These are phyloP conservation scores for Molanna angustata DNA, from an alignment of 2,888 invertebrate species.

Conservation along the genomic window DNA sequence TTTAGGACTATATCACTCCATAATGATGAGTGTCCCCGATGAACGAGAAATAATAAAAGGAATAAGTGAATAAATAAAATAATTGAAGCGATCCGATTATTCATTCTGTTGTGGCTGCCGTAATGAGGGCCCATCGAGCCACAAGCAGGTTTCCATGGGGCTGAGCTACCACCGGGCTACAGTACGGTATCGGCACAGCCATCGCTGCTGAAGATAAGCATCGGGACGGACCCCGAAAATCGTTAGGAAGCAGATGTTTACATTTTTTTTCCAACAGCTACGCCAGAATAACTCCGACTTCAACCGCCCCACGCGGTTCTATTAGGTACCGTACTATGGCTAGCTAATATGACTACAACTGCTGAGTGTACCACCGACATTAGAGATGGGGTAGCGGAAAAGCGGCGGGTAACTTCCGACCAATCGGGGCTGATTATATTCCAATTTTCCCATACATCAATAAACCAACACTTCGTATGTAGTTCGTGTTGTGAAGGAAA, in stretches of 20 bases:
- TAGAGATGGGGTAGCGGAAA: slow-evolving; percentile 27
- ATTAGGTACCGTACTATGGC: no score
- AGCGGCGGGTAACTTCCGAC: slow-evolving; percentile 21
- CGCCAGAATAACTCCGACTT: slow-evolving; percentile 6
- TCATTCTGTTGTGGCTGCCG: slow-evolving; percentile 3
- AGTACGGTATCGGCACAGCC: slow-evolving; percentile 33
- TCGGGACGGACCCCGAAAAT: slow-evolving; percentile 31
- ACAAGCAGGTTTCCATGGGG: slow-evolving; percentile 21
- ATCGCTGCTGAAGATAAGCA: slow-evolving; percentile 29
- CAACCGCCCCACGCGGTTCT: slow-evolving; percentile 16
- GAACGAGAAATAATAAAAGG: not conserved
- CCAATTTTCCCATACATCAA: no score
- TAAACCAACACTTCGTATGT: no score
- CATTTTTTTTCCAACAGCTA: slow-evolving; percentile 25
- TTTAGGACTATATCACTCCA: no score
- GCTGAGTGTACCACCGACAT: no score
- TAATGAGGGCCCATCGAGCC: slow-evolving; percentile 16
- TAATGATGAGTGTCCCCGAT: no score
- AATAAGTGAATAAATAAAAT: no score
- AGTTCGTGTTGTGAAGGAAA: no score
- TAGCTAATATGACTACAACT: no score
- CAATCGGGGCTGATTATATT: slow-evolving; percentile 8
- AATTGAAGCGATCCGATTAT: not conserved
- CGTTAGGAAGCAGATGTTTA: slow-evolving; percentile 32
- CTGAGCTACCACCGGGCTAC: slow-evolving; percentile 36